Conservation (phyloP, 2,797 vertebrate species). For the Cyprinodon diabolis region DNA sequence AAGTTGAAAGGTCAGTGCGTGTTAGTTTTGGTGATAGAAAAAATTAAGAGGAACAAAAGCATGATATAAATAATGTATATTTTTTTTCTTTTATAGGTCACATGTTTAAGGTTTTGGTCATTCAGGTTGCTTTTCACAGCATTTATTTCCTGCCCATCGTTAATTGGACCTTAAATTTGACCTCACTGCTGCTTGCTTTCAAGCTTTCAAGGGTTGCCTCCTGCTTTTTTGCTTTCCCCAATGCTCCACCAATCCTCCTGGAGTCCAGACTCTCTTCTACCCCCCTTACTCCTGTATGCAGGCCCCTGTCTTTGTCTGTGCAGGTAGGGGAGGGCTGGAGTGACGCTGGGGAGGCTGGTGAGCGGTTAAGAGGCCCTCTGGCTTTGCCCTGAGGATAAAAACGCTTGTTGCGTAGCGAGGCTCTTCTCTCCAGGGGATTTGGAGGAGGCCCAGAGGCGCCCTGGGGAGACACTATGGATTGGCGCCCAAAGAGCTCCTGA, state of each 20-base stretch:
- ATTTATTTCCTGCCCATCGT: slow-evolving; percentile 61
- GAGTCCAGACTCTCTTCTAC: slow-evolving; percentile 21
- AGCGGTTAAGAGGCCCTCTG: slow-evolving; percentile 43
- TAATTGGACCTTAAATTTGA: slow-evolving; percentile 58
- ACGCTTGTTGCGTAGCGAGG: background rate
- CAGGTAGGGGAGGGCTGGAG: slow-evolving; percentile 46
- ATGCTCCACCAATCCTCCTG: slow-evolving; percentile 22
- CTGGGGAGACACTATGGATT: slow-evolving; percentile 28
- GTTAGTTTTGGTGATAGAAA: background rate
- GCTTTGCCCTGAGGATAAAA: slow-evolving; percentile 25
- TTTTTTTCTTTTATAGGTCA: background rate
- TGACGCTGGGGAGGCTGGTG: slow-evolving; percentile 58
- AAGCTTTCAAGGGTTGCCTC: slow-evolving; percentile 60
- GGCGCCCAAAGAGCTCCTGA: slow-evolving; percentile 81
- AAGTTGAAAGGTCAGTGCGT: background rate
- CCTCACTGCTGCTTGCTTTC: slow-evolving; percentile 50
- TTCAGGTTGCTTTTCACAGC: slow-evolving; percentile 34
- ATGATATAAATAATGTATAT: background rate
- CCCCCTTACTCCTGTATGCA: slow-evolving; percentile 19
- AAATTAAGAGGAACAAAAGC: slow-evolving; percentile 5
- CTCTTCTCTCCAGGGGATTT: slow-evolving; percentile 23
- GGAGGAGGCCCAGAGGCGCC: slow-evolving; percentile 42
- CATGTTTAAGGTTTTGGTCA: slow-evolving; percentile 5
- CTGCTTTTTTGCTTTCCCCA: slow-evolving; percentile 30
- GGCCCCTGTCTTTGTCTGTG: slow-evolving; percentile 25